Evolutionary conservation across 2,888 invertebrate genomes (phyloP).

Genomic region (Itoplectis maculator): DNA sequence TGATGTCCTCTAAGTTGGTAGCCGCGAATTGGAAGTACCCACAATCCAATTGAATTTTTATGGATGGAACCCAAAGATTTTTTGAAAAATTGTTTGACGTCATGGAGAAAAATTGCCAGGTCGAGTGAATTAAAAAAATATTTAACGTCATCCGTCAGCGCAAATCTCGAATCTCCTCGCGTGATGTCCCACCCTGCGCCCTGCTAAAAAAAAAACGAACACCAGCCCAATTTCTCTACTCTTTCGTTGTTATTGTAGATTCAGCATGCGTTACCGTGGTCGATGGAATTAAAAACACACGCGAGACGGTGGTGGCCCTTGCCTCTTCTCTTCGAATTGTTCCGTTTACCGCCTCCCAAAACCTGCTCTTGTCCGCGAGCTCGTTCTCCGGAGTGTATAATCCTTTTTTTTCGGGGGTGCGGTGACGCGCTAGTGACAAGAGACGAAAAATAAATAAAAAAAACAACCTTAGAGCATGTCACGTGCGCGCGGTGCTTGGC

Average conservation of each 20-base stretch:
- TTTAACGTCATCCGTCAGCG: too few relatives aligned
- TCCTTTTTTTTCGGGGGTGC: slow-evolving; percentile 36
- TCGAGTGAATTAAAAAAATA: background rate
- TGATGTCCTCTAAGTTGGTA: background rate
- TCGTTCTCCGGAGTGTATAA: slow-evolving; percentile 69
- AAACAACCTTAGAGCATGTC: slow-evolving; percentile 32
- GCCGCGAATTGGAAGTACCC: too few relatives aligned
- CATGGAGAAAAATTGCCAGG: too few relatives aligned
- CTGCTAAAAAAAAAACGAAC: slow-evolving; percentile 2
- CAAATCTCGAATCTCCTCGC: slow-evolving; percentile 1
- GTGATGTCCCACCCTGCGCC: slow-evolving; percentile 8
- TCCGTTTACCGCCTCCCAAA: slow-evolving; percentile 63
- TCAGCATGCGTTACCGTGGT: slow-evolving; percentile 84
- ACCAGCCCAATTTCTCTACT: slow-evolving; percentile 73
- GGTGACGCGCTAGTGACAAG: slow-evolving; percentile 25
- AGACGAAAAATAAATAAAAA: slow-evolving; percentile 18
- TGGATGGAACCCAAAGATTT: too few relatives aligned
- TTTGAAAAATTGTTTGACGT: too few relatives aligned
- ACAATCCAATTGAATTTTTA: too few relatives aligned
- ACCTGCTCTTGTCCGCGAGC: slow-evolving; percentile 63
- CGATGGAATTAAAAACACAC: slow-evolving; percentile 83
- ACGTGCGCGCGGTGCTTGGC: slow-evolving; percentile 45
- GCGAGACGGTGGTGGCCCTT: slow-evolving; percentile 82
- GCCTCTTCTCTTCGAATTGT: slow-evolving; percentile 62
- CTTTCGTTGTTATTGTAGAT: slow-evolving; percentile 84